Base-by-base conservation (phyloP, 2,113 vertebrate genomes). In the Poecile atricapillus region DNA sequence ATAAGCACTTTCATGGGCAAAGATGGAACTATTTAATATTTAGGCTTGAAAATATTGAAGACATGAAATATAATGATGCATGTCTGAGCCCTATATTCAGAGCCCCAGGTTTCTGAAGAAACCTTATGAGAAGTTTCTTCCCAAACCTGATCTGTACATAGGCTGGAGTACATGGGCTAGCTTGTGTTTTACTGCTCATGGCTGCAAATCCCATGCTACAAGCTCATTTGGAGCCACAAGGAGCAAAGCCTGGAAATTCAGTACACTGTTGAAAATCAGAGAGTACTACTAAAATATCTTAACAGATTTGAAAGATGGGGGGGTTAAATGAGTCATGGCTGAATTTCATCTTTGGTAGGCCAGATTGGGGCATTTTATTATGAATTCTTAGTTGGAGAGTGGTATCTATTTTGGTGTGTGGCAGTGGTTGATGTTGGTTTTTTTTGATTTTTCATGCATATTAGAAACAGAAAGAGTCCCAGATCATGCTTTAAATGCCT, bases 1-100 rank as follows among this genome's bases (percentile, higher is more conserved):
- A 78, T 74, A 89, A 75, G 9, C 46, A 21, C 37, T 81, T 93
- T 50, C 52, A 59, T 33, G 16, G 41, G 22, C 3, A 58, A 69
- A 85, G 47, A 59, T 33, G 39, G 33, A 89, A 77, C 4, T 39
- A 27, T 70, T 50, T 69, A 16, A 31, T 39, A 43, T 55, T 69
- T 83, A 59, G 84, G 33, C 27, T 73, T 67, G 28, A 37, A 89
- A 91, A 70, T 67, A 58, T 81, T 89, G 78, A 64, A 87, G 52
- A 50, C 10, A 18, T 27, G 37, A 85, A 60, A 18, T 8, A 59
- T 41, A 73, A 75, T 5, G 35, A 35, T 47, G 22, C 1, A 5
- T 30, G n/a, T 53, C 28, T 62, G 44, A 21, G 50, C 17, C 31
- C 33, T 70, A 33, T 56, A 82, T 39, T 27, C 53, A 68, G 12